These are phyloP conservation scores for Danio kyathit DNA, from an alignment of 2,797 vertebrate genomes.

Conservation along the genomic window DNA sequence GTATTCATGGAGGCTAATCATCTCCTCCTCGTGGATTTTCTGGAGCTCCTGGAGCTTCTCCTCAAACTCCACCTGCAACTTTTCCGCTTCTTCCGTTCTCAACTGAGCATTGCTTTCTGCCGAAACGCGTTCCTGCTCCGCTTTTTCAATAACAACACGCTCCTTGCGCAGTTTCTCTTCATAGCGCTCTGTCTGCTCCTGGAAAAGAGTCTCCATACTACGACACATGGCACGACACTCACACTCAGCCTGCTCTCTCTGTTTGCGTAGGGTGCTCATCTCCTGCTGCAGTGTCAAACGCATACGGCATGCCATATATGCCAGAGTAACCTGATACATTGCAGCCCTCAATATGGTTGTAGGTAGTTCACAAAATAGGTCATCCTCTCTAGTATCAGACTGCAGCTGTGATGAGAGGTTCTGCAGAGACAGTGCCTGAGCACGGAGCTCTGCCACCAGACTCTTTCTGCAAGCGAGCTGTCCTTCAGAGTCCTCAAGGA, in stretches of 20 bases:
- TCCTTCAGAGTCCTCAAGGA: conserved; percentile 66
- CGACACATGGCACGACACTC: conserved; percentile 72
- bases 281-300: conserved; percentile 80
- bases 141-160: conserved; percentile 78
- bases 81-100: conserved; percentile 78
- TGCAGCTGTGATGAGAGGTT: conserved; percentile 81
- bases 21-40: conserved; percentile 87
- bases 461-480: conserved; percentile 74
- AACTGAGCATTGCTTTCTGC: conserved; percentile 77
- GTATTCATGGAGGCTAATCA: conserved; percentile 82
- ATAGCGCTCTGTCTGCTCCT: conserved; percentile 76
- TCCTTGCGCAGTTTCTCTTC: conserved; percentile 78
- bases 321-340: conserved; percentile 85
- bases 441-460: conserved; percentile 82
- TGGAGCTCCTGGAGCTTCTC: conserved; percentile 87
- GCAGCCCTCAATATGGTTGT: conserved; percentile 75
- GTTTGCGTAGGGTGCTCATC: conserved; percentile 59
- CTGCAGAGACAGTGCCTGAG: conserved; percentile 78
- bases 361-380: conserved; percentile 64
- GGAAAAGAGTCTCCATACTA: conserved; percentile 72
- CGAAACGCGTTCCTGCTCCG: conserved; percentile 78
- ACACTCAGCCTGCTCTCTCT: conserved; percentile 77
- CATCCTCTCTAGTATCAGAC: conserved; percentile 67
- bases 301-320: conserved; percentile 84
- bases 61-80: conserved; percentile 85